Evolutionary conservation across 2,113 vertebrate genomes (phyloP).

Genomic region (Rhodinocichla rosea): DNA sequence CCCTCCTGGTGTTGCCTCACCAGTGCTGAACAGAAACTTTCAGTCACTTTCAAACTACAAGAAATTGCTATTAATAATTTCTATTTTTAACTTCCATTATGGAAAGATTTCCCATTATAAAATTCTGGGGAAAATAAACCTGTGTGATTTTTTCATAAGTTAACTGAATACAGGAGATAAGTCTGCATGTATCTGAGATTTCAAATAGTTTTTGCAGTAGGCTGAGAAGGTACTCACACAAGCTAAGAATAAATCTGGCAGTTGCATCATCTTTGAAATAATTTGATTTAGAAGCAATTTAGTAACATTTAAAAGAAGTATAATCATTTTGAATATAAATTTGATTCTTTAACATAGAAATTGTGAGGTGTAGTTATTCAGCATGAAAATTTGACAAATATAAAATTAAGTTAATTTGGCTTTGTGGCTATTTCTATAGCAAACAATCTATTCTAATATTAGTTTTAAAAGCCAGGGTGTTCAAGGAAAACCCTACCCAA

Average conservation of each 20-base stretch:
- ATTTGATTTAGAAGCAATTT: slow-evolving; percentile 1
- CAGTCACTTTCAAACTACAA: background rate
- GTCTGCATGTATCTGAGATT: background rate
- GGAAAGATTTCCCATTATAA: background rate
- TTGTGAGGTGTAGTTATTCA: background rate
- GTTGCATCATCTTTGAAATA: background rate
- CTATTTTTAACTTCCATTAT: background rate
- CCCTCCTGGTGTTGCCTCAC: background rate
- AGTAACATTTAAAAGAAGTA: background rate
- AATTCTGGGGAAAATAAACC: background rate
- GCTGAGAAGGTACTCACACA: background rate
- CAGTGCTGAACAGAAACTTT: background rate
- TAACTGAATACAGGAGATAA: background rate
- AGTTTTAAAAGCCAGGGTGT: background rate
- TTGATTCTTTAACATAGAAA: background rate
- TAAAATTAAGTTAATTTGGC: background rate
- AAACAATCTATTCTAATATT: background rate
- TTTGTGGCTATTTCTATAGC: background rate
- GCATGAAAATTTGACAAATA: background rate
- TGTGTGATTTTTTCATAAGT: background rate
- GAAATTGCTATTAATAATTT: background rate
- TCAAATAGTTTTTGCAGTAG: background rate
- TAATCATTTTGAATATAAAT: background rate
- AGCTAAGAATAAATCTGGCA: slow-evolving; percentile 20
- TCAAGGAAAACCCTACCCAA: background rate